Base-by-base conservation (phyloP, 2,113 vertebrate genomes). In the Tetrao urogallus region DNA sequence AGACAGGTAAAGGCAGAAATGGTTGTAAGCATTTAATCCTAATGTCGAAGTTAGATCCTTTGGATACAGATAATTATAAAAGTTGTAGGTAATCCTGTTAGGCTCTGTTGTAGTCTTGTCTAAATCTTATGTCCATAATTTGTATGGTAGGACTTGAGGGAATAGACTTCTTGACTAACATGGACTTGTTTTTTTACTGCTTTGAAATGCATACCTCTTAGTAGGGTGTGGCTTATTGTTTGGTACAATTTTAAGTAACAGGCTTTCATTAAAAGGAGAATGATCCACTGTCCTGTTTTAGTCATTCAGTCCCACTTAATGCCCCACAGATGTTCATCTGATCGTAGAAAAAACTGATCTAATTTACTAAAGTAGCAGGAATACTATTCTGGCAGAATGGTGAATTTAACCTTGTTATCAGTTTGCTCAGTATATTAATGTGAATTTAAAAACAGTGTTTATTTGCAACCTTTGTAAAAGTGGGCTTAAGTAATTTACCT, bases 11-110 rank as follows among this genome's bases (percentile, higher is more conserved):
- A 66, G 48, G 60, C 56, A 82, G n/a, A 95, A 86, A 86, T 57
- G 32, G 32, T 27, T 73, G 15, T 88, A 93, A 88, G 32, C 40
- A 16, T 70, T 91, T 93, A 92, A 95, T 87, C 40, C 66, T 89
- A 61, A n/a, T 21, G 56, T 32, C 16, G 24, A 66, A 76, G 89
- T 73, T 45, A 89, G 91, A 45, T 76, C 16, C 13, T 70, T 18
- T 89, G 36, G 10, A 65, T 93, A 43, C 17, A 89, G 48, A 32
- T 79, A 0, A 1, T 52, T 75, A 30, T 27, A 69, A 60, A 85
- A 69, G 71, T 61, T 30, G 24, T 50, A 36, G 34, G 27, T 75
- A 84, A 82, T 87, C 78, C 40, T 79, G 25, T 87, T 92, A 82
- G 64, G 45, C 88, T 80, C 73, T 83, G 52, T 58, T 86, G 24